phyloP scores from a whole-genome alignment of 2,797 vertebrate genomes.

The Psittacula derbiana region DNA sequence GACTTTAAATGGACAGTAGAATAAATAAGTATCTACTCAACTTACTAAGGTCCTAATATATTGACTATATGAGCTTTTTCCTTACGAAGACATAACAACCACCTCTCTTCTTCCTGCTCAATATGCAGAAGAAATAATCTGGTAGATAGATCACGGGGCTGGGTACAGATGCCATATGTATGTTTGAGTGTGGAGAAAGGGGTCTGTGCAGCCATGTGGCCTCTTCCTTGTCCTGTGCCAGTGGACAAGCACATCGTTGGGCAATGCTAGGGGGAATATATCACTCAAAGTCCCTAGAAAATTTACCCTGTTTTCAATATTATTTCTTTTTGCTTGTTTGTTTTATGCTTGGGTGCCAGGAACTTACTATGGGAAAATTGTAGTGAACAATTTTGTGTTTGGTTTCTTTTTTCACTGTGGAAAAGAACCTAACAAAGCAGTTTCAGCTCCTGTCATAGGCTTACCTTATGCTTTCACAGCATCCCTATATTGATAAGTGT shows the following conservation, averaged over 20 bases:
- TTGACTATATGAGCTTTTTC: background rate
- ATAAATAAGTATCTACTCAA: background rate
- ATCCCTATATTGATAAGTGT: background rate
- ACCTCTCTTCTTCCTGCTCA: background rate
- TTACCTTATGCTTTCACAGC: background rate
- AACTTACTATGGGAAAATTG: background rate
- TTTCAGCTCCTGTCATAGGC: background rate
- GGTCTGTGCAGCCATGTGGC: background rate
- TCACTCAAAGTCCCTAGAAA: background rate
- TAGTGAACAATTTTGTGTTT: background rate
- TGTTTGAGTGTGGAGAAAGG: background rate
- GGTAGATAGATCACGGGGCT: background rate
- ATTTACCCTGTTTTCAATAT: background rate
- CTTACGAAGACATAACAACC: background rate
- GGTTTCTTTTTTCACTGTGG: background rate
- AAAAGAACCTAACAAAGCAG: background rate
- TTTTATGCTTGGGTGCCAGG: background rate
- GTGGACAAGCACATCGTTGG: background rate
- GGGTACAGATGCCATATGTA: background rate
- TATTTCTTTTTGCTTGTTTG: background rate
- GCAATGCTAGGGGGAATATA: background rate
- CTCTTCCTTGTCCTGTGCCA: background rate
- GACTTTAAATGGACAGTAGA: background rate
- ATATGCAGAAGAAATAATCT: background rate
- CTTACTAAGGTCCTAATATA: background rate